Base-by-base conservation (phyloP, 1,140 invertebrate species). In the Pseudachorutes palmiensis region DNA sequence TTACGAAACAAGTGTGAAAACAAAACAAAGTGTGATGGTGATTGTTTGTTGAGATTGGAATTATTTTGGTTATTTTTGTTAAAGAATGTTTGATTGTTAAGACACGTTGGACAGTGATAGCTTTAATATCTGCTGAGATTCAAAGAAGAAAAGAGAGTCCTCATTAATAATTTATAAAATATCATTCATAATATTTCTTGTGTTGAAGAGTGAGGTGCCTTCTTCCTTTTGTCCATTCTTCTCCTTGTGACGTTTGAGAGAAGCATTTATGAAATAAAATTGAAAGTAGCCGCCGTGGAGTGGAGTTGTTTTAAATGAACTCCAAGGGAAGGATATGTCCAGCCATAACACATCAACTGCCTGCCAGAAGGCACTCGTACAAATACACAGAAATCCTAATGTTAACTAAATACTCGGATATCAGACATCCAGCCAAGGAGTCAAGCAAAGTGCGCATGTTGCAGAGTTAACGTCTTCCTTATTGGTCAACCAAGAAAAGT, bases 361-460 rank as follows among this genome's bases (percentile, higher is more conserved):
- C 51, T 55, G 51, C 51, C 51, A 55, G 12, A 55, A 55, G 51
- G 51, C 51, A 55, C 51, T 55, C 51, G 24, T 55, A 45, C 9
- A 19, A 45, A 45, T 9, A 45, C 9, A 45, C 36, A 45, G 19
- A 45, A 12, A 12, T 9, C 9, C 36, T 19, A 45, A 19, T 45
- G 9, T 45, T 9, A 45, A 45, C 9, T 45, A 45, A 9, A 45
- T 12, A 45, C 19, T 19, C 9, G 19, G 9, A 45, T 19, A 12
- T 45, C 9, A 45, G 36, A 12, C 9, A 45, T 45, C 36, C 36
- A 45, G 36, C 36, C 36, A 19, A 45, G n/a, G n/a, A n/a, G n/a
- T n/a, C n/a, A n/a, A n/a, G n/a, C n/a, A n/a, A n/a, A n/a, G n/a
- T n/a, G n/a, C n/a, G n/a, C n/a, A n/a, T n/a, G n/a, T n/a, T n/a